Percentiles rank a stretch among this genome's conserved stretches.
These are phyloP conservation scores for Pelobates fuscus DNA, from an alignment of 2,113 vertebrate genomes.

Conservation along the genomic window DNA sequence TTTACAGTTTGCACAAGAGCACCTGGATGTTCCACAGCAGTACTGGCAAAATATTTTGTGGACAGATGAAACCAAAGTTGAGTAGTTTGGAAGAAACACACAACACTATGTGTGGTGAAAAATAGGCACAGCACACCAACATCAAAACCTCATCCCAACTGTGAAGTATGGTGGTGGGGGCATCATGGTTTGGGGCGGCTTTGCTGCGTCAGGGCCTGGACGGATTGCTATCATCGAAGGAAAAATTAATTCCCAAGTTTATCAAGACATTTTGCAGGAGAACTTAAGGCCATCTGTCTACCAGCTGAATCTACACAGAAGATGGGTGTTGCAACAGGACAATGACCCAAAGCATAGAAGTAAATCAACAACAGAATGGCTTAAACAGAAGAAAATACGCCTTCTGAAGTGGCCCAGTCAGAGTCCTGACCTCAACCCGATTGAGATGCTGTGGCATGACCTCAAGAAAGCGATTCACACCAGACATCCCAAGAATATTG, in stretches of 20 bases:
- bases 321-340: not conserved
- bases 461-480: not conserved
- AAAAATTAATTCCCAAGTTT: not conserved
- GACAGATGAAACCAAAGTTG: not conserved
- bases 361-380: not conserved
- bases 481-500: not conserved
- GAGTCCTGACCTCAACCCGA: not conserved
- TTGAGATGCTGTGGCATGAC: not conserved
- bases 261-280: constrained; percentile 14
- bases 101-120: not conserved
- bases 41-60: not conserved
- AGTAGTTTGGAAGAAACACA: not conserved
- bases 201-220: constrained; percentile 2
- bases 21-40: not conserved
- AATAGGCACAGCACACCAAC: not conserved
- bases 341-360: not conserved
- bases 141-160: constrained; percentile 10
- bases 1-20: not conserved
- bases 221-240: constrained; percentile 1
- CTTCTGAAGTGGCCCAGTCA: not conserved
- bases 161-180: not conserved
- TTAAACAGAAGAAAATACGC: not conserved
- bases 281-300: not conserved
- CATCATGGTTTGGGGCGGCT: constrained; percentile 16
- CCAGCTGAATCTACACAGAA: not conserved